These are phyloP conservation scores for Apis cerana DNA, from an alignment of 1,140 invertebrate species.

Conservation along the genomic window DNA sequence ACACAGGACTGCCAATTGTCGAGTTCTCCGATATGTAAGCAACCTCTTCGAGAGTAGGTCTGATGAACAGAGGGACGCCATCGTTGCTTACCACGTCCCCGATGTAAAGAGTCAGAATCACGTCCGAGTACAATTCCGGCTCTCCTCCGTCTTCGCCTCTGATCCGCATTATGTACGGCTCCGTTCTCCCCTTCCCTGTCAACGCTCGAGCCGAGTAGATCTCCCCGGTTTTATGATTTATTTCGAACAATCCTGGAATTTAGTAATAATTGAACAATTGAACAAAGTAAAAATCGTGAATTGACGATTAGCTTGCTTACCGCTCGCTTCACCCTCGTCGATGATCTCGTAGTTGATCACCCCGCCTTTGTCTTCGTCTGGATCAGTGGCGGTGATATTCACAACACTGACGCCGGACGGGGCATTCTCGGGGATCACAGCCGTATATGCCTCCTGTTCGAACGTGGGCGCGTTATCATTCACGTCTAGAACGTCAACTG, in stretches of 20 bases:
- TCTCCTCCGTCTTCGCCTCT: conserved; percentile 87
- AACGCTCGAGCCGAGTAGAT: conserved; percentile 85
- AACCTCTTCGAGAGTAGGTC: conserved; percentile 86
- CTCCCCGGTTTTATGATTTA: conserved; percentile 86
- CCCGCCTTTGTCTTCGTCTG: conserved; percentile 87
- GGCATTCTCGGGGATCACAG: conserved; percentile 89
- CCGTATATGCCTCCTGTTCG: conserved; percentile 79
- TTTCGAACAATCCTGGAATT: conserved; percentile 80
- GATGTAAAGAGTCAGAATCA: conserved; percentile 86
- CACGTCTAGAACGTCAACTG: conserved; percentile 89
- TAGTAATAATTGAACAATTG: no score
- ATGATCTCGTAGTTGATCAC: conserved; percentile 86
- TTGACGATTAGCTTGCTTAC: conserved; percentile 73
- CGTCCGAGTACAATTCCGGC: conserved; percentile 84
- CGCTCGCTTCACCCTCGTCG: conserved; percentile 87
- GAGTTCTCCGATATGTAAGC: conserved; percentile 89
- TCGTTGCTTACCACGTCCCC: conserved; percentile 92
- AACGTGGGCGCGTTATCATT: conserved; percentile 90
- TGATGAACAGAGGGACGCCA: conserved; percentile 89
- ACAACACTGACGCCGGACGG: conserved; percentile 84
- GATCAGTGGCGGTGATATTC: conserved; percentile 90
- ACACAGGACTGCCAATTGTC: conserved; percentile 87
- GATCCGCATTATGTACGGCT: conserved; percentile 87
- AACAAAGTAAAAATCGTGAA: not conserved
- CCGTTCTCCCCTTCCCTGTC: conserved; percentile 88